Base-by-base conservation (phyloP, 2,888 invertebrate genomes). In the Steromphala cineraria region DNA sequence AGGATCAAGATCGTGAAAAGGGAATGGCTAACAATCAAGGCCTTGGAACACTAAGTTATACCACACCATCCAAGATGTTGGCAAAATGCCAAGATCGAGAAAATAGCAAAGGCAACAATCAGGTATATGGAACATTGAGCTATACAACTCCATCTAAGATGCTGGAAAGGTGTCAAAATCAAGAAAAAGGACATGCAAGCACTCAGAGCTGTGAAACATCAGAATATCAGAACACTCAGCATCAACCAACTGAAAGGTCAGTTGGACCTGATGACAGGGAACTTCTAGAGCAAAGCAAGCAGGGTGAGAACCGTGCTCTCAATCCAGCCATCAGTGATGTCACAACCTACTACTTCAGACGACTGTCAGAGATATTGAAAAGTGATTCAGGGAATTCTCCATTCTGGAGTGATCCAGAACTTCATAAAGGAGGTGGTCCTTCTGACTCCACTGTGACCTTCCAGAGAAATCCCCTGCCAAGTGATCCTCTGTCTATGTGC, bases 101-200 rank as follows among this genome's bases (percentile, higher is more conserved):
- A 28, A 52, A 19, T 19, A 75, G 15, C 8, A 40, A 75, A 7
- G 10, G 17, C 8, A 17, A 5, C 46, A 17, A 21, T 15, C 28
- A 71, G 13, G 55, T 75, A 21, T 36, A 28, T 40, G 52, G 74
- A 15, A 53, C 55, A 36, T 76, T 81, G 8, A 79, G 67, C 55
- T 79, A 79, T 52, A 81, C 78, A 40, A 81, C 81, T 74, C 83
- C 84, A 24, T 83, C 84, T n/a, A 74, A 78, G 67, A 56, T 82
- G 55, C 24, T 83, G 40, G 28, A 71, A 40, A 81, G 76, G 67
- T 56, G 74, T 15, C 52, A 80, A 67, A 71, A 79, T 53, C 80
- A 81, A 74, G 56, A 62, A n/a, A 19, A 36, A 74, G 46, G 7
- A 28, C 53, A 24, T n/a, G 21, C 10, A 4, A 56, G 21, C 5